These are phyloP conservation scores for Phoxinus phoxinus DNA, from an alignment of 2,113 vertebrate genomes.

Conservation along the genomic window DNA sequence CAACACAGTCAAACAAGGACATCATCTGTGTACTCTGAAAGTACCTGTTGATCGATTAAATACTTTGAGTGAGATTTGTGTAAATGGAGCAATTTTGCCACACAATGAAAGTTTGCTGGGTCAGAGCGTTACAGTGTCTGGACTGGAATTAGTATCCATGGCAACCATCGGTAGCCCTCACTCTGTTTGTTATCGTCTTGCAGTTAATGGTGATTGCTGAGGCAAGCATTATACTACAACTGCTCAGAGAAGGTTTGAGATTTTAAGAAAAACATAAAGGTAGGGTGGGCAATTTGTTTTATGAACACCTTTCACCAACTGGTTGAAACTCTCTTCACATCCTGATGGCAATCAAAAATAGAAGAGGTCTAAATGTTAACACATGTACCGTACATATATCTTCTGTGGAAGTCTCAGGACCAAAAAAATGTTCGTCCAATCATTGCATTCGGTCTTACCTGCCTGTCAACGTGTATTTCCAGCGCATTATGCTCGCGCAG, in stretches of 20 bases:
- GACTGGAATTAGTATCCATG: constrained; percentile 41
- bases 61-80: background rate
- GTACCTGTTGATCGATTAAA: background rate
- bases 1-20: background rate
- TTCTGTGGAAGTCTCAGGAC: too few species aligned
- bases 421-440: too few species aligned
- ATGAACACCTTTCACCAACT: too few species aligned
- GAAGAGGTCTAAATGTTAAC: too few species aligned
- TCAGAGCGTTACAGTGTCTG: background rate
- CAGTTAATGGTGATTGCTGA: constrained; percentile 13
- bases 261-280: background rate
- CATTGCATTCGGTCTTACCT: too few species aligned
- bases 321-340: too few species aligned
- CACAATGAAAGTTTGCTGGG: constrained; percentile 18
- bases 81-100: background rate
- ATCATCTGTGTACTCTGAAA: background rate
- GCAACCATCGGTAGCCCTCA: constrained; percentile 44
- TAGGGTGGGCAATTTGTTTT: too few species aligned
- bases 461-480: too few species aligned
- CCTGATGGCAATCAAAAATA: too few species aligned
- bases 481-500: too few species aligned
- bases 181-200: background rate
- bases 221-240: background rate
- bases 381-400: too few species aligned
- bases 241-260: background rate